Base-by-base conservation (phyloP, 64 coral and sea anemone species). In the Porites lutea region DNA sequence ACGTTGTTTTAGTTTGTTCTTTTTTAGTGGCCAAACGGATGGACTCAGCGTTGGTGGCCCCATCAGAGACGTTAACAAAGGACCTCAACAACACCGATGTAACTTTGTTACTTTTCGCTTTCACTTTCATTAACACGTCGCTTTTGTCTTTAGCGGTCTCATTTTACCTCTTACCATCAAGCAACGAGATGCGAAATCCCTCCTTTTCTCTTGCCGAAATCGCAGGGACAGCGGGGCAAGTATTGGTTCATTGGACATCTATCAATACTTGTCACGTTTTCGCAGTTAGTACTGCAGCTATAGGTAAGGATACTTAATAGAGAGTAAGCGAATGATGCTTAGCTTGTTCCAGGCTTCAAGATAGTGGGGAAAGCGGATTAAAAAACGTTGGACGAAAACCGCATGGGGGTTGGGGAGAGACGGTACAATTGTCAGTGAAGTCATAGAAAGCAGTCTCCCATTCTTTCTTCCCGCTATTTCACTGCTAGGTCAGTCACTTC, bases 181-280 rank as follows among this genome's bases (percentile, higher is more conserved):
- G 53, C 53, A 73, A 52, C 8, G 86, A 94, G 78, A 65, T 76
- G 8, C 70, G 23, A 75, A 50, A 82, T 74, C 72, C 65, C 57
- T 82, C 62, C 47, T 94, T 94, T n/a, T 12, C 22, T 74, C 4
- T 89, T 43, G 37, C 88, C 11, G 53, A 55, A 43, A 57, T 76
- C 18, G 88, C 92, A 14, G 92, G 92, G 55, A 75, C 81, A 10
- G 92, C 85, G 49, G 52, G 77, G 18, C 92, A 94, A 22, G 71
- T 89, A 64, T 68, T 94, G 11, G 92, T 86, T 5, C 86, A 89
- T 19, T 94, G 92, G 92, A 55, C 85, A 52, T 86, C 92, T 5
- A 89, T 94, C 13, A 88, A 80, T 23, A 80, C 86, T 51, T 94
- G 86, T 48, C 92, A 94, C n/a, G 92, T 94, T 45, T 94, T 94